A percentile compares a stretch with the other conserved stretches of the same genome.
phyloP scores from a whole-genome alignment of 2,888 invertebrate genomes.

The Ectemnius cavifrons region DNA sequence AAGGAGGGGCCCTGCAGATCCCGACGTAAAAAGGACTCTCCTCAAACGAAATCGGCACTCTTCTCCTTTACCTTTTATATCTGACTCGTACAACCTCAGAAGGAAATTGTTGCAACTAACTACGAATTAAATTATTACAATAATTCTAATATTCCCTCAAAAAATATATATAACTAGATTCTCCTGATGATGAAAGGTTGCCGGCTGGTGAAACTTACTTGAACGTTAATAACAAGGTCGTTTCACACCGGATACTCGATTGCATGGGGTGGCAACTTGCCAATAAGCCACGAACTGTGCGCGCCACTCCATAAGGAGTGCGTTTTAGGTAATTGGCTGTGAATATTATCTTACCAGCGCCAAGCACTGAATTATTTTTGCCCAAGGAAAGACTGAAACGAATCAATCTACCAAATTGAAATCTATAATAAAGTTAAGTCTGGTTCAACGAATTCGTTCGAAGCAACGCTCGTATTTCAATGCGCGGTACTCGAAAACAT shows the following conservation, averaged over 20 bases:
- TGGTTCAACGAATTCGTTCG: too few species aligned
- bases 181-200: constrained; percentile 30
- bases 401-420: too few species aligned
- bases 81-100: background rate
- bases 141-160: background rate
- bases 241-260: constrained; percentile 64
- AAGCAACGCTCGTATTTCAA: too few species aligned
- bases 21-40: constrained; percentile 4
- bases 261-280: constrained; percentile 60
- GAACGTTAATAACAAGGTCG: constrained; percentile 66
- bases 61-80: background rate
- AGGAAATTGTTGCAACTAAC: background rate
- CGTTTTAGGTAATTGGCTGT: constrained; percentile 71
- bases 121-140: background rate
- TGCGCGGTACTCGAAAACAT: too few species aligned
- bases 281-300: constrained; percentile 51
- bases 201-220: constrained; percentile 59
- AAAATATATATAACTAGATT: constrained; percentile 1
- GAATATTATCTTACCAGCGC: constrained; percentile 65
- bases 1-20: constrained; percentile 21
- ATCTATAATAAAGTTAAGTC: too few species aligned
- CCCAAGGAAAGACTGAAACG: constrained; percentile 22
- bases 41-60: background rate
- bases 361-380: constrained; percentile 37
- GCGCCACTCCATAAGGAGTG: constrained; percentile 57